phyloP scores from a whole-genome alignment of 2,113 vertebrate species.

The Archilochus colubris region DNA sequence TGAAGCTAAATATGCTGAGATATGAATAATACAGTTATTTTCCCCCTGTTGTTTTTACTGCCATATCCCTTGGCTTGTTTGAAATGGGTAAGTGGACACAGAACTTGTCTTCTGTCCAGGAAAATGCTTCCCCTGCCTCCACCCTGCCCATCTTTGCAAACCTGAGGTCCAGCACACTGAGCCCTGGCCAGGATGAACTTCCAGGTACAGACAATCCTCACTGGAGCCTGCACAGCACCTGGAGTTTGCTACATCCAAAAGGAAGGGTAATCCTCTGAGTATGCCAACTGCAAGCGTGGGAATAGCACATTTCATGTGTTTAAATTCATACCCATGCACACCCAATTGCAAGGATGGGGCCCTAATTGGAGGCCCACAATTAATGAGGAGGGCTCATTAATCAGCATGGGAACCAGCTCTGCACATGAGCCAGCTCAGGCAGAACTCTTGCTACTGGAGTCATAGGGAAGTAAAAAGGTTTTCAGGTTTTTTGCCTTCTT shows the following conservation, averaged over 20 bases:
- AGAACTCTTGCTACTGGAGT: neutral
- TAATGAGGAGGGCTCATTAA: neutral
- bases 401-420: neutral
- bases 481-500: neutral
- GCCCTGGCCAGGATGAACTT: neutral
- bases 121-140: neutral
- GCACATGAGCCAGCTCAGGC: neutral
- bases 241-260: neutral
- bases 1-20: neutral
- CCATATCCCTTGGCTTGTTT: neutral
- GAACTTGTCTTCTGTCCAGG: neutral
- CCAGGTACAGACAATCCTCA: neutral
- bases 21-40: neutral
- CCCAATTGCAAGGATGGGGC: neutral
- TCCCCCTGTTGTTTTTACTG: neutral
- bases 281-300: neutral
- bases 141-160: neutral
- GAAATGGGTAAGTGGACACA: neutral
- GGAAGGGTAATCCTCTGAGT: neutral
- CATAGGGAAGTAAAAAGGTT: neutral
- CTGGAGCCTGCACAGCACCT: fast-evolving
- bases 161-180: neutral
- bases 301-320: neutral
- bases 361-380: neutral
- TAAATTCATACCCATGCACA: neutral